Evolutionary conservation across 2,113 vertebrate species (phyloP).

Genomic region (Rhabdomys dilectus): DNA sequence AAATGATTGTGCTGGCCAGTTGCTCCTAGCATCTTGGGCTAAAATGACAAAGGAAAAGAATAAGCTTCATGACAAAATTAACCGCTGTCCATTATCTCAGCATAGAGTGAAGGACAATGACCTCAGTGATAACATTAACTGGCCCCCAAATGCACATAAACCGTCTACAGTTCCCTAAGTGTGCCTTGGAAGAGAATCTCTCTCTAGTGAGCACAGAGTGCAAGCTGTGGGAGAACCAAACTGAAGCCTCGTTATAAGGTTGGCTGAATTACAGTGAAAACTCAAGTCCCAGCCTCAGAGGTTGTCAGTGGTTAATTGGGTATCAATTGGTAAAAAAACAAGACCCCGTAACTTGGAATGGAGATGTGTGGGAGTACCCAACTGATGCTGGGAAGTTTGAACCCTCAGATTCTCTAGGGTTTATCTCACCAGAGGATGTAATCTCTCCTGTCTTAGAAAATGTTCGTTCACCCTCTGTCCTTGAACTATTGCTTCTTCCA

Average conservation of each 20-base stretch:
- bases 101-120: background rate
- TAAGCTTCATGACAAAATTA: background rate
- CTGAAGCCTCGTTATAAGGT: background rate
- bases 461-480: too few relatives aligned
- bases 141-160: background rate
- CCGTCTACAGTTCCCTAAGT: background rate
- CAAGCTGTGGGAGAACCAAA: background rate
- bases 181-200: background rate
- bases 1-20: background rate
- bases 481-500: background rate
- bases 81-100: background rate
- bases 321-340: background rate
- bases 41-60: background rate
- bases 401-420: background rate
- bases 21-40: background rate
- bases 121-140: background rate
- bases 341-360: background rate
- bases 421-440: background rate
- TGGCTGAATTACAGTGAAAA: background rate
- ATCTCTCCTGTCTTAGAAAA: too few relatives aligned
- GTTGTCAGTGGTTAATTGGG: background rate
- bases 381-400: background rate
- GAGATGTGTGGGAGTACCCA: background rate
- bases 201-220: background rate
- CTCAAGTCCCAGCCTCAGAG: background rate